phyloP scores from a whole-genome alignment of 2,888 invertebrate species.

The Pollenia griseotomentosa region DNA sequence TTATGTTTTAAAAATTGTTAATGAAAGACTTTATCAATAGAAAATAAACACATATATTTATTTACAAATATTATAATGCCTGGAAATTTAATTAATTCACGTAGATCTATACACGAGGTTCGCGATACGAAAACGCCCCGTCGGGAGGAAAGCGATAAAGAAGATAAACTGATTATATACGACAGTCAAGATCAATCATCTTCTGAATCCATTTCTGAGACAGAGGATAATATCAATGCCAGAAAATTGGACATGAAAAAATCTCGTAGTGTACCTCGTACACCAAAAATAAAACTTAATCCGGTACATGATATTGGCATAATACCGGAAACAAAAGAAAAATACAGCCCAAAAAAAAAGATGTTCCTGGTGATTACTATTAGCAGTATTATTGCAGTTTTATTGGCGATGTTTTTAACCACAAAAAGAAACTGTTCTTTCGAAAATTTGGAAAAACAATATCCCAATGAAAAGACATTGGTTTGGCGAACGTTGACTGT shows the following conservation, averaged over 20 bases:
- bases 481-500: slow-evolving; percentile 77
- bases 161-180: neutral
- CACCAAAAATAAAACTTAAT: neutral
- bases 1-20: too few species aligned
- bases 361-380: too few species aligned
- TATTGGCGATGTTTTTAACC: neutral
- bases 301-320: too few species aligned
- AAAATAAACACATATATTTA: neutral
- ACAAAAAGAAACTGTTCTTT: slow-evolving; percentile 75
- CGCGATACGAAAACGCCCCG: neutral
- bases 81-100: neutral
- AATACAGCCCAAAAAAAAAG: too few species aligned
- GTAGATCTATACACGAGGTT: slow-evolving; percentile 28
- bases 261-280: slow-evolving; percentile 26
- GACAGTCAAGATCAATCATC: neutral
- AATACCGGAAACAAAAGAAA: too few species aligned
- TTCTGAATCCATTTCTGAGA: slow-evolving; percentile 12
- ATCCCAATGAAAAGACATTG: slow-evolving; percentile 74
- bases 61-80: neutral
- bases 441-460: slow-evolving; percentile 62
- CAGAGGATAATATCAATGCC: neutral
- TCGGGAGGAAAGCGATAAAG: neutral
- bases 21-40: too few species aligned
- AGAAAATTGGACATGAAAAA: neutral
- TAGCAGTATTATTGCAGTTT: too few species aligned